Evolutionary conservation across 2,888 invertebrate genomes (phyloP), one percentile per base, ranked within the genome.

Genomic region (Hirudinaria manillensis): DNA sequence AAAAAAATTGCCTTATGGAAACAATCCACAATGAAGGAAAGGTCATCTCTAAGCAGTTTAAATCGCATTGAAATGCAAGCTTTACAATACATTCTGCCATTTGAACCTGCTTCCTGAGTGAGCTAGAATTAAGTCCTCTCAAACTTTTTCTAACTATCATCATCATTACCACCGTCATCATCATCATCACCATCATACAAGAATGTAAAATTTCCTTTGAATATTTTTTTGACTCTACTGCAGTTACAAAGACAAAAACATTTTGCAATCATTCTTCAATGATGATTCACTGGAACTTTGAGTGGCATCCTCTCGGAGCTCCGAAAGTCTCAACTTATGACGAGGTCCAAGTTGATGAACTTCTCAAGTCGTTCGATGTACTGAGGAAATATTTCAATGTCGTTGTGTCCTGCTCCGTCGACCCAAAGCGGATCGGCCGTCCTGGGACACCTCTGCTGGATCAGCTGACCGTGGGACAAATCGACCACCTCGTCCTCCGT

Each of bases 401-500:
- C 97, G 87, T 98, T 98, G 88, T 98, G 97, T 24, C 97, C 97
- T 76, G 96, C 97, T 75, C 96, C 97, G 91, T 95, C 88, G 16
- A 89, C 93, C 97, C 97, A 99, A 80, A 98, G 89, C 21, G 98
- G 98, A 85, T 97, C 97, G 36, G 98, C 97, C 76, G 96, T 93
- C 83, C 93, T 90, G 29, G 94, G 95, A 87, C 97, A 97, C 82
- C 93, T 91, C 86, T 97, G 96, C 85, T 95, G 95, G 84, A 99
- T 96, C 77, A 94, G 93, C 80, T 96, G 89, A 77, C 98, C 98
- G 86, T 99, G 98, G 77, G 94, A 94, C 87, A 98, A 96, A 88
- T 97, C 95, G 86, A 98, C 98, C 79, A 98, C 95, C 88, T 98
- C 98, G 86, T 99, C 98, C 85, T 97, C 95, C 77, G 97, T 98